Evolutionary conservation across 2,113 vertebrate species (phyloP).

Genomic region (Cathartes aura): DNA sequence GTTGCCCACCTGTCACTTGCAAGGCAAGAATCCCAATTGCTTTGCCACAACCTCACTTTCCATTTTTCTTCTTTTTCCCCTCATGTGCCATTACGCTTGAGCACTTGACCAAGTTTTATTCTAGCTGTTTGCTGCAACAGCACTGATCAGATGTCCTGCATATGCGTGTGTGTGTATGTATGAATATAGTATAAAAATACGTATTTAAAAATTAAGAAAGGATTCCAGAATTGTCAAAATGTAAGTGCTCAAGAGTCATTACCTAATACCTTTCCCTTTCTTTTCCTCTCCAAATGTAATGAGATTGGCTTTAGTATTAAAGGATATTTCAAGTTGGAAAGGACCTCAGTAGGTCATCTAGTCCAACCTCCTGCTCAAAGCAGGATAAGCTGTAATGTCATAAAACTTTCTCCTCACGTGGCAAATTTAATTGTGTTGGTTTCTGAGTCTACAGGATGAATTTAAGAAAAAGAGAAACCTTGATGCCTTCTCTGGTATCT

Average conservation of each 20-base stretch:
- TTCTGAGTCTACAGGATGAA: background rate
- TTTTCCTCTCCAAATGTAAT: background rate
- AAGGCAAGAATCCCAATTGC: background rate
- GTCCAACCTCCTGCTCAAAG: background rate
- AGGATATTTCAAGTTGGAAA: background rate
- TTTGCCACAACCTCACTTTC: background rate
- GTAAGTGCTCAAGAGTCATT: background rate
- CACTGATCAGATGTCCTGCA: background rate
- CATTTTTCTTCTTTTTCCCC: background rate
- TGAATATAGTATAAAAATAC: background rate
- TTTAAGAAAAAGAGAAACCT: background rate
- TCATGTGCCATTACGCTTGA: background rate
- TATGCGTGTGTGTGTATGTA: background rate
- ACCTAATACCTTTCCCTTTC: background rate
- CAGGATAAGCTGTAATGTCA: background rate
- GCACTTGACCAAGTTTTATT: background rate
- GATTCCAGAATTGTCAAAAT: background rate
- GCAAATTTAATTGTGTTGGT: background rate
- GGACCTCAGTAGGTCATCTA: background rate
- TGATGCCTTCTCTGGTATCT: background rate
- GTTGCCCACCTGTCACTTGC: background rate
- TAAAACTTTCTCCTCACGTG: background rate
- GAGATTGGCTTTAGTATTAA: background rate
- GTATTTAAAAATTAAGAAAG: background rate
- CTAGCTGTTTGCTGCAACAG: background rate